Evolutionary conservation across 2,113 vertebrate species (phyloP), one percentile per base, ranked within the genome.

Genomic region (Heptranchias perlo): DNA sequence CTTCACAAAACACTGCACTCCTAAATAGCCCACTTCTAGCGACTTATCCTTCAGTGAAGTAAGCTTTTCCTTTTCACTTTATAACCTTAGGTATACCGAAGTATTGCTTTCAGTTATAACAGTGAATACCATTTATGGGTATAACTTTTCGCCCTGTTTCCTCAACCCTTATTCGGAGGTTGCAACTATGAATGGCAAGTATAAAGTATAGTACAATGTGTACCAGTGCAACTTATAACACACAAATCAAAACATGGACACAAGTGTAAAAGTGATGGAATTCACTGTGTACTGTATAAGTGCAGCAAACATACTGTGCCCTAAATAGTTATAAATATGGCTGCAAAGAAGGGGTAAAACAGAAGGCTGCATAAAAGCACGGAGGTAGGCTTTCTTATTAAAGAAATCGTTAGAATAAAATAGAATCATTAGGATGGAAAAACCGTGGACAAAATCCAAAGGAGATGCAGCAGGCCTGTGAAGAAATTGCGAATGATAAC

Each of bases 11-110:
- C 62, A 65, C 92, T 94, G 39, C 64, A 94, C 47, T 94, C 44
- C 93, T 31, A 67, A 94, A 47, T 31, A 67, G 93, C 39, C 21
- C 39, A 67, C n/a, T 47, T 47, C 62, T 25, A 44, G 14, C 39
- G 44, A 67, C 93, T 94, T 91, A 91, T 91, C 52, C 87, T 91
- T 91, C 21, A 44, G 39, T 47, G 44, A 64, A 94, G 93, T 94
- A 94, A 94, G 49, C 64, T 25, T 23, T 49, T 94, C 23, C 44
- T 28, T 44, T 67, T 67, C 39, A 4, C 39, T 14, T n/a, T n/a
- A 47, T 23, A 94, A 94, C 7, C 62, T 10, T 65, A 67, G 39
- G 49, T 67, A 58, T 35, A 4, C 49, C 8, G 49, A 89, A 54
- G 86, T 58, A 91, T 61, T 58, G 14, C 52, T 58, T 91, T 61